Evolutionary conservation across 2,888 invertebrate species (phyloP), one percentile per base, ranked within the genome.

Genomic region (Perithous albicinctus): DNA sequence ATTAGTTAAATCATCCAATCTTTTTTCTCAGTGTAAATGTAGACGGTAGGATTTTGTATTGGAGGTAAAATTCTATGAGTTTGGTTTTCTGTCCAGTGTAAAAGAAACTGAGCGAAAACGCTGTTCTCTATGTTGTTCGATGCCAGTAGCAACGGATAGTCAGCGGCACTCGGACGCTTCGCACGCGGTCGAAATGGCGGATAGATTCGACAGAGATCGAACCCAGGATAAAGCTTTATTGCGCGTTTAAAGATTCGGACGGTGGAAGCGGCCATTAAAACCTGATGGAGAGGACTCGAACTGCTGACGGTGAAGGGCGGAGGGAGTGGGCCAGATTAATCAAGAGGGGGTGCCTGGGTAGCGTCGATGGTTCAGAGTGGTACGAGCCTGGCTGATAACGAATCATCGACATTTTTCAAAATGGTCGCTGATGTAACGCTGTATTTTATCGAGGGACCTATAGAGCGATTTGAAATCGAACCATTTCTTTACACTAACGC

Each of bases 381-480:
- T 75, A 59, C 75, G 54, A 76, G 54, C 15, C 23, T 56, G 43
- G 26, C 73, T 75, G 87, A 86, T 86, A 87, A 87, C 86, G 87
- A 87, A 87, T 88, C 86, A 88, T 88, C 85, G 86, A 83, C 84
- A 85, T 87, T 88, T 87, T 84, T 87, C 86, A 86, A 87, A 87
- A 86, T 85, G 84, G 66, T 80, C 38, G 59, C 41, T 56, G 51
- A 73, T 54, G 73, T 64, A 51, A 59, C 41, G 38, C 54, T 72
- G 8, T 41, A 20, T 46, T 73, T 20, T 43, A 41, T 41, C 23
- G 18, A 20, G 35, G 29, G 32, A 20, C 29, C 66, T 35, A 46
- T 56, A 26, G 32, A 48, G 10, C 41, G 6, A 73, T 73, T 67
- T n/a, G 18, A 29, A 67, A 73, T 59, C 20, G 43, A 43, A 64